phyloP scores from a whole-genome alignment of 2,797 vertebrate species.

The Sebastes vulpes region DNA sequence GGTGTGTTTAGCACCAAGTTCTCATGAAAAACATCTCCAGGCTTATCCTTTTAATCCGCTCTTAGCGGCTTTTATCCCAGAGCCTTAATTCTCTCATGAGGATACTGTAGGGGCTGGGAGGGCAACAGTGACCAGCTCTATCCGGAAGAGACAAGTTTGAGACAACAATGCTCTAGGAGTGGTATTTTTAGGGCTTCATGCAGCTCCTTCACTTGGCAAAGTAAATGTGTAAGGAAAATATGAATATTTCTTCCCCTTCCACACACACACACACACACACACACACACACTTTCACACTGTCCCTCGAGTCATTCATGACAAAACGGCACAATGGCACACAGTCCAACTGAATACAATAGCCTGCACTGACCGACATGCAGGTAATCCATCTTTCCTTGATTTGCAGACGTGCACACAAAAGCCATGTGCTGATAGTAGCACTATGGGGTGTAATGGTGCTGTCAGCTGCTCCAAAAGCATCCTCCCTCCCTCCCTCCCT shows the following conservation, averaged over 20 bases:
- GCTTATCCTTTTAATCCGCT: conserved; percentile 82
- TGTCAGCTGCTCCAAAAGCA: conserved; percentile 75
- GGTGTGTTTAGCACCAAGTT: conserved; percentile 72
- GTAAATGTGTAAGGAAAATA: neutral
- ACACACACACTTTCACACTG: neutral
- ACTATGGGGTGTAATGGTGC: conserved; percentile 73
- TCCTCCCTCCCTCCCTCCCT: conserved; percentile 22
- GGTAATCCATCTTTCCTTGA: conserved; percentile 75
- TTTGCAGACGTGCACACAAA: conserved; percentile 75
- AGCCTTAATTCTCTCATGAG: conserved; percentile 76
- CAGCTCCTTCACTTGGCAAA: neutral
- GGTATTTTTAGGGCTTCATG: neutral
- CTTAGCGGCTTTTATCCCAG: conserved; percentile 74
- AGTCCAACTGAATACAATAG: conserved; percentile 59
- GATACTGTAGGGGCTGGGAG: conserved; percentile 27
- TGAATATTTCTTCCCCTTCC: neutral
- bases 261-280: neutral
- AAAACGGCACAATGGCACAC: conserved; percentile 33
- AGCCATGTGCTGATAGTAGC: conserved; percentile 78
- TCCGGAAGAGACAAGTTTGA: conserved; percentile 27
- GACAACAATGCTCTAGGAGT: conserved; percentile 27
- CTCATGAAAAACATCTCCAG: conserved; percentile 76
- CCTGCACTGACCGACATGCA: conserved; percentile 40
- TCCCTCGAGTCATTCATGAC: conserved; percentile 16
- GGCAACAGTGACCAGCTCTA: conserved; percentile 33